phyloP scores from a whole-genome alignment of 1,140 invertebrate species.

The Physella acuta region DNA sequence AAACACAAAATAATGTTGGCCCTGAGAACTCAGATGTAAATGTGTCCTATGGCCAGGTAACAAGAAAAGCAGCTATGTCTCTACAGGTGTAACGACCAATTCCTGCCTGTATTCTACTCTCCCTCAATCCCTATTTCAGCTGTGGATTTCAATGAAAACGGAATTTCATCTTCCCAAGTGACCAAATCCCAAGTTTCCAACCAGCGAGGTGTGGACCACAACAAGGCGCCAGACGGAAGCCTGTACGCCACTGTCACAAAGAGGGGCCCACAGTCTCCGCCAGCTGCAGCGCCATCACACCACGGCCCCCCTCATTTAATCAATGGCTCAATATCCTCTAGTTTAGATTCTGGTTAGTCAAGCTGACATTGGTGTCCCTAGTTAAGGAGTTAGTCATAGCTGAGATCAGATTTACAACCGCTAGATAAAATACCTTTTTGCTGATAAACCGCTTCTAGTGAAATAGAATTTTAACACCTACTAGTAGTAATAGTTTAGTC shows the following conservation, averaged over 20 bases:
- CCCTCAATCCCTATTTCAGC: constrained; percentile 15
- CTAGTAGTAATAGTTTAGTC: too few relatives aligned
- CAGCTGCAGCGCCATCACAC: background rate
- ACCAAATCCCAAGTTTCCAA: constrained; percentile 62
- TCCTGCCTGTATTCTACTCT: too few relatives aligned
- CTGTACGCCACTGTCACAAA: constrained; percentile 73
- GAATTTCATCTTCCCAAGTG: constrained; percentile 19
- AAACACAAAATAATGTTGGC: too few relatives aligned
- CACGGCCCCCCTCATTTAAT: constrained; percentile 18
- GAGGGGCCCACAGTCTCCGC: constrained; percentile 22
- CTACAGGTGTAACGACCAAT: too few relatives aligned
- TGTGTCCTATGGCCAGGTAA: too few relatives aligned
- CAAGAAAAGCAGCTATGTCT: too few relatives aligned
- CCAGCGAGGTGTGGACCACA: constrained; percentile 60
- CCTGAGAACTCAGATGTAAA: too few relatives aligned
- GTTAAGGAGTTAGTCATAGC: background rate
- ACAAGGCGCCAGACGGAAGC: constrained; percentile 80
- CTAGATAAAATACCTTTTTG: too few relatives aligned
- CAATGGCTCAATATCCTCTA: constrained; percentile 42
- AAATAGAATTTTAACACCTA: too few relatives aligned
- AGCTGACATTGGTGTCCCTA: too few relatives aligned
- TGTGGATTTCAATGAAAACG: constrained; percentile 33
- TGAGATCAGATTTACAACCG: background rate
- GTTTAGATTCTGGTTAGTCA: constrained; percentile 51
- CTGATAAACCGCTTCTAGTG: too few relatives aligned